Base-by-base conservation (phyloP, 1,140 invertebrate species). In the Dendroctonus ponderosae region DNA sequence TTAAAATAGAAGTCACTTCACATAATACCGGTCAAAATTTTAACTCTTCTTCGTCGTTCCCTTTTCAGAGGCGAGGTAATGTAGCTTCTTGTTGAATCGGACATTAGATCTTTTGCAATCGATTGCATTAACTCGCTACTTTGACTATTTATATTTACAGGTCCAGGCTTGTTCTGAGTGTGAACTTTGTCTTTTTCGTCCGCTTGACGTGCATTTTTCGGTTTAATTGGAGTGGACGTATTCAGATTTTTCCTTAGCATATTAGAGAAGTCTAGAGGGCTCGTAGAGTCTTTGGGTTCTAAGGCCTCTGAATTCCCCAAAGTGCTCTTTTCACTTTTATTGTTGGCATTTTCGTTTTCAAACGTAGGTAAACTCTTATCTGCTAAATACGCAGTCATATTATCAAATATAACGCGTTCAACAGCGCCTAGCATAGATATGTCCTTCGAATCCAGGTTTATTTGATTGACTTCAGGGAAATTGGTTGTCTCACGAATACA, bases 391-490 rank as follows among this genome's bases (percentile, higher is more conserved):
- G 14, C 50, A 5, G n/a, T 39, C 26, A 56, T 56, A 41, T 56
- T 56, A 15, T 56, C 53, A 39, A 56, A 56, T n/a, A 56, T 56
- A 0, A 38, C 53, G 39, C 38, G 11, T 7, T 56, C 53, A 39
- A 39, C 7, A 12, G 53, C 9, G 11, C 53, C 53, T 15, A 56
- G 14, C 53, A 56, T 39, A 7, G 53, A 56, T n/a, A 56, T 40
- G 26, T 56, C 53, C 41, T 56, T 56, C 7, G 53, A 56, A n/a
- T 56, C 53, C 53, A 56, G 15, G 41, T 56, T 39, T 0, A 56
- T 56, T 41, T 41, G 53, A 56, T 56, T 56, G 5, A 56, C 39
- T 56, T 37, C n/a, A 1, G 12, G 26, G 26, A 2, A 26, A 26
- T 26, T 26, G 26, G 26, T 26, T 26, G 26, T 26, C 26, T 26